These are phyloP conservation scores for Ceratoteleas bidentatus DNA, from an alignment of 1,140 invertebrate species.

Conservation along the genomic window DNA sequence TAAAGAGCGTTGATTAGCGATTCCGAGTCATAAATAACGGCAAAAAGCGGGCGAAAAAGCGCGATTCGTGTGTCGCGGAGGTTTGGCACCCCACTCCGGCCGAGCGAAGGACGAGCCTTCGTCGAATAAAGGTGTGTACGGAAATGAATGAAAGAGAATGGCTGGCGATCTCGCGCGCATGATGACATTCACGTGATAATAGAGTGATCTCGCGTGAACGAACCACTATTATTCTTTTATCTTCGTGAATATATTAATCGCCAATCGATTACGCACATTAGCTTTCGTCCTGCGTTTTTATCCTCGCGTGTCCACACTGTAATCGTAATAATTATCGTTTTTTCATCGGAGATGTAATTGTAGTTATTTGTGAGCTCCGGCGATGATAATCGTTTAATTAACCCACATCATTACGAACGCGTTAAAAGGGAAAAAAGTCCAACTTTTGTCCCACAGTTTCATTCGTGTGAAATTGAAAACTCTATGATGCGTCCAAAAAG, in stretches of 20 bases:
- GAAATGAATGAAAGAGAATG: conserved; percentile 66
- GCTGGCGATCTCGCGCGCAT: conserved; percentile 38
- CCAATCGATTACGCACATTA: conserved; percentile 32
- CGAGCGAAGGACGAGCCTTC: conserved; percentile 64
- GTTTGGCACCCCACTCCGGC: conserved; percentile 18
- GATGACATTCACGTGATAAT: conserved; percentile 63
- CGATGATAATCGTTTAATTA: too few relatives aligned
- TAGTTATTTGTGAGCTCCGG: background rate
- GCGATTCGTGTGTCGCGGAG: conserved; percentile 4
- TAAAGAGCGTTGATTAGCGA: background rate
- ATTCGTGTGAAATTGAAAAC: too few relatives aligned
- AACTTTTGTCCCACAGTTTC: too few relatives aligned
- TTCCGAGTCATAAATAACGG: background rate
- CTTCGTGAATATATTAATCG: conserved; percentile 44
- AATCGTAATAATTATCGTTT: conserved; percentile 10
- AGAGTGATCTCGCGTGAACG: conserved; percentile 64
- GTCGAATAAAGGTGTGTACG: conserved; percentile 60
- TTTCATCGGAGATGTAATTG: conserved; percentile 9
- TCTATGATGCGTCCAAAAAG: too few relatives aligned
- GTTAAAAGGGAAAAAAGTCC: too few relatives aligned
- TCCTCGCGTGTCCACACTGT: conserved; percentile 5
- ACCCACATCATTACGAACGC: too few relatives aligned
- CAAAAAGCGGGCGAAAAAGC: conserved; percentile 28
- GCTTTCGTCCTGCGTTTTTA: conserved; percentile 41
- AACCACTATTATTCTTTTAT: conserved; percentile 49